These are phyloP conservation scores for Crossaster papposus DNA, from an alignment of 53 echinoderm and acorn worm genomes.

Conservation along the genomic window DNA sequence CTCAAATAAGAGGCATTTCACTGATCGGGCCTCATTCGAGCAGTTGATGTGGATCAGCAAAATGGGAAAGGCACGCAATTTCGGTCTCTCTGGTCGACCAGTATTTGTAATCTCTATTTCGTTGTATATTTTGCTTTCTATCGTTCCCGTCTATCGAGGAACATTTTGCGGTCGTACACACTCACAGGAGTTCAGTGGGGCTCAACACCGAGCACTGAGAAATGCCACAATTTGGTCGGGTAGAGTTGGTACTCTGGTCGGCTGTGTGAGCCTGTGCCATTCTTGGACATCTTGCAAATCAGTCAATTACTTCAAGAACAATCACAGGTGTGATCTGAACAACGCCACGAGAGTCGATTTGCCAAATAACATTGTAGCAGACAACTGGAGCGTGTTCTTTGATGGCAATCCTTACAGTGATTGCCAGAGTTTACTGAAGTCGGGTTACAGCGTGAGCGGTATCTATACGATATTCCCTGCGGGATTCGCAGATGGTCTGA, in stretches of 20 bases:
- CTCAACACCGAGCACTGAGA: background rate
- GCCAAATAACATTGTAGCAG: background rate
- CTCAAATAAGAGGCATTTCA: too few relatives aligned
- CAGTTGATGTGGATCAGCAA: too few relatives aligned
- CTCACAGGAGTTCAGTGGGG: background rate
- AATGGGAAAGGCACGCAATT: too few relatives aligned
- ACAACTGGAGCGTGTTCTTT: background rate
- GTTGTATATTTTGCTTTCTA: background rate
- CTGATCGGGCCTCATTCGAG: too few relatives aligned
- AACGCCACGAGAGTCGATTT: background rate
- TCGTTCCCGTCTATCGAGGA: background rate
- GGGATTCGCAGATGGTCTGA: background rate
- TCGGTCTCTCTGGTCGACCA: too few relatives aligned
- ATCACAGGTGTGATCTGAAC: constrained; percentile 3
- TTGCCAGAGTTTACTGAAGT: background rate
- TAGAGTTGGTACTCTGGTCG: background rate
- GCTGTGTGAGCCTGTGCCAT: background rate
- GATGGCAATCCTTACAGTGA: background rate
- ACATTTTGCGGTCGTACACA: background rate
- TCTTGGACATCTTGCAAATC: background rate
- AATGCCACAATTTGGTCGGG: background rate
- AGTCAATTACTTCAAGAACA: background rate
- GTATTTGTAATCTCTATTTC: too few relatives aligned
- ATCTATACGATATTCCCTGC: constrained; percentile 16
- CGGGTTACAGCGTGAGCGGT: background rate